phyloP scores from a whole-genome alignment of 64 coral and sea anemone species.

The Montipora efflorescens region DNA sequence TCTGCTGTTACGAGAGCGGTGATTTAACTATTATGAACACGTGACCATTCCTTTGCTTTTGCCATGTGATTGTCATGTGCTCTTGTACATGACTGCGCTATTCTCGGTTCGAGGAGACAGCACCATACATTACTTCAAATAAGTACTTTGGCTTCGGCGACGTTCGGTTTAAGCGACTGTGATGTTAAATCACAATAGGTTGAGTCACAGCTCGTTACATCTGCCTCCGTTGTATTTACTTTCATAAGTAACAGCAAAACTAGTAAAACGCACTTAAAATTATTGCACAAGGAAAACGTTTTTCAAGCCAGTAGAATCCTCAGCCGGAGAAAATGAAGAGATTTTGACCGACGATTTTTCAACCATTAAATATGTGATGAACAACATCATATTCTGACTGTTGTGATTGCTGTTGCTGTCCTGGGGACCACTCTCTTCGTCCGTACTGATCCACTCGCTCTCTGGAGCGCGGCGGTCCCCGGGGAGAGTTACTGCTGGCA shows the following conservation, averaged over 20 bases:
- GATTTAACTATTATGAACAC: neutral
- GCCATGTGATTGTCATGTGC: neutral
- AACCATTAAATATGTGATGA: constrained; percentile 69
- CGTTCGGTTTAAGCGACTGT: neutral
- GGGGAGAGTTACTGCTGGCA: neutral
- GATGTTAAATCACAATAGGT: neutral
- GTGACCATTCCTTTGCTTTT: neutral
- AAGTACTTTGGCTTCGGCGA: neutral
- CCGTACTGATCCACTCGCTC: constrained; percentile 11
- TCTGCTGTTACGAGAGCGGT: neutral
- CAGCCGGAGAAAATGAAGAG: neutral
- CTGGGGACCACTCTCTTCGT: constrained; percentile 58
- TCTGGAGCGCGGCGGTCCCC: constrained; percentile 18
- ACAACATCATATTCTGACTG: constrained; percentile 46
- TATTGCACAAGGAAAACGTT: neutral
- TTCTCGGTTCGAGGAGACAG: neutral
- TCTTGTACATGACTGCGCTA: neutral
- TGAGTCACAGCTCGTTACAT: neutral
- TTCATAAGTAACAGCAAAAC: neutral
- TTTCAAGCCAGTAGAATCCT: constrained; percentile 1
- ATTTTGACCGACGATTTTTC: neutral
- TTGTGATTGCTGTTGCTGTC: constrained; percentile 43
- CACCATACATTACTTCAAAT: too few species aligned
- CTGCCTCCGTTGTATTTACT: neutral
- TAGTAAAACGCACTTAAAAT: neutral